Percentiles rank a stretch among this genome's conserved stretches.
These are phyloP conservation scores for Abscondita cerata DNA, from an alignment of 2,888 invertebrate genomes.

Conservation along the genomic window DNA sequence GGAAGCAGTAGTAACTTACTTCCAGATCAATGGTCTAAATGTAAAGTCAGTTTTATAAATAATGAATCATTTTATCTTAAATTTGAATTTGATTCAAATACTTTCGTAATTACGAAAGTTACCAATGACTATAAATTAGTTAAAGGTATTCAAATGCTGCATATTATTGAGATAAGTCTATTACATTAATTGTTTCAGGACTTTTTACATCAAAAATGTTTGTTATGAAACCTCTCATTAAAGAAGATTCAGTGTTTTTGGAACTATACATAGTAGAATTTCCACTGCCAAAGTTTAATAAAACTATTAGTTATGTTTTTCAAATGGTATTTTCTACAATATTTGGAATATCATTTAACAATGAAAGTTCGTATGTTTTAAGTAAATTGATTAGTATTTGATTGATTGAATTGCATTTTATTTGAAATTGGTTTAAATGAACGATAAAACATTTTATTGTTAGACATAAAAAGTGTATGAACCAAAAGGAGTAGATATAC, in stretches of 20 bases:
- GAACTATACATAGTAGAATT: slow-evolving; percentile 46
- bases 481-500: no score
- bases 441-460: no score
- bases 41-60: slow-evolving; percentile 42
- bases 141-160: slow-evolving; percentile 41
- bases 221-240: slow-evolving; percentile 42
- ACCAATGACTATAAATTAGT: slow-evolving; percentile 42
- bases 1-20: slow-evolving; percentile 49
- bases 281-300: slow-evolving; percentile 47
- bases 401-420: no score
- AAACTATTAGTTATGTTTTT: slow-evolving; percentile 42
- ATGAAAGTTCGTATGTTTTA: slow-evolving; percentile 32
- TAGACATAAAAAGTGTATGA: no score
- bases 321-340: slow-evolving; percentile 45
- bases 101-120: slow-evolving; percentile 41
- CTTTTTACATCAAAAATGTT: slow-evolving; percentile 48
- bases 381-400: no score
- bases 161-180: background rate
- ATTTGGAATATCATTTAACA: slow-evolving; percentile 36
- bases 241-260: slow-evolving; percentile 43
- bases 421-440: no score
- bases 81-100: slow-evolving; percentile 42
- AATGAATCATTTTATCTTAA: slow-evolving; percentile 32
- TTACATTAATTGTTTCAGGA: slow-evolving; percentile 41
- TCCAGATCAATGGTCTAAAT: slow-evolving; percentile 44